Percentiles rank a stretch among this genome's conserved stretches.
Evolutionary conservation across 1,140 invertebrate species (phyloP).

Genomic region (Pseudomyrmex concolor): DNA sequence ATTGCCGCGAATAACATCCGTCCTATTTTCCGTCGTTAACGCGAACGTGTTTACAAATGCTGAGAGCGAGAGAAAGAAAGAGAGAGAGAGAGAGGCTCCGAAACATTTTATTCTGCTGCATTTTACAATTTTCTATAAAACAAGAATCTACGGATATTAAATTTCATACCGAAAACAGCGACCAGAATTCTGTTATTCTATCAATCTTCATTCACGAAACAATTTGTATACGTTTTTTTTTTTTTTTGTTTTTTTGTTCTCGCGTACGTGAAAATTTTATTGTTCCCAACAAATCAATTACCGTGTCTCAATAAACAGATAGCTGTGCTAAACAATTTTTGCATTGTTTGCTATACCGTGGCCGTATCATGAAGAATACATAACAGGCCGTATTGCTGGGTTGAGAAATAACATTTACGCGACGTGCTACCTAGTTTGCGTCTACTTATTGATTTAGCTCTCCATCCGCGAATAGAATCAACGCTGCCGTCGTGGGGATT

Average conservation of each 20-base stretch:
- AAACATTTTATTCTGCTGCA: not conserved
- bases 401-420: slow-evolving; percentile 46
- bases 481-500: slow-evolving; percentile 47
- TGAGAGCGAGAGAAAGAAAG: too few species aligned
- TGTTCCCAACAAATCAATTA: slow-evolving; percentile 13
- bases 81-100: too few species aligned
- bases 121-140: too few species aligned
- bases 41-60: too few species aligned
- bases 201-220: slow-evolving; percentile 9
- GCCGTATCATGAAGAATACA: not conserved
- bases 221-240: not conserved
- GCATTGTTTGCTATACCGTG: not conserved
- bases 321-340: not conserved
- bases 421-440: slow-evolving; percentile 22
- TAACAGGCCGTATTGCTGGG: not conserved
- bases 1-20: too few species aligned
- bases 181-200: not conserved
- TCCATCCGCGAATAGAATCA: slow-evolving; percentile 45
- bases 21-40: too few species aligned
- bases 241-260: not conserved
- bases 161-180: not conserved
- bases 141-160: not conserved
- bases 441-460: slow-evolving; percentile 55
- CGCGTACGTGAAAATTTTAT: not conserved
- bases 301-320: not conserved